Evolutionary conservation across 2,113 vertebrate genomes (phyloP).

Genomic region (Prolemur simus): DNA sequence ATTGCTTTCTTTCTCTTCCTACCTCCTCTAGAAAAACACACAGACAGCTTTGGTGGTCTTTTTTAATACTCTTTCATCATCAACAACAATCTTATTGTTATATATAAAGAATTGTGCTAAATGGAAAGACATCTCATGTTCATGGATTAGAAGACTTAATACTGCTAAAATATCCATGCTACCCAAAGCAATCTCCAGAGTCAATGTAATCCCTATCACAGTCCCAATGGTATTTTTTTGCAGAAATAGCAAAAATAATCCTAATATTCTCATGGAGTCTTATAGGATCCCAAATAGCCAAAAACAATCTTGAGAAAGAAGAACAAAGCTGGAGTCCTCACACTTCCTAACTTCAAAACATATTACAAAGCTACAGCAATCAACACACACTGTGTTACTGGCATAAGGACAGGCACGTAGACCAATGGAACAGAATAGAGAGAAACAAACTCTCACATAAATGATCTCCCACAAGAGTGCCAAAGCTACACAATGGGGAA

Average conservation of each 20-base stretch:
- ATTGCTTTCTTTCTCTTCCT: not conserved
- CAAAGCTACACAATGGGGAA: not conserved
- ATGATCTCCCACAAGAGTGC: not conserved
- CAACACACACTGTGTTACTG: not conserved
- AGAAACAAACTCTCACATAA: not conserved
- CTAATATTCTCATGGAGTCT: not conserved
- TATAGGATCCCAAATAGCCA: not conserved
- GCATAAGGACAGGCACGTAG: not conserved
- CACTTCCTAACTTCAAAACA: not conserved
- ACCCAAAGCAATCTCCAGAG: not conserved
- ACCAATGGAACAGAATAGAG: not conserved
- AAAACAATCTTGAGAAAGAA: not conserved
- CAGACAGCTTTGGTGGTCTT: not conserved
- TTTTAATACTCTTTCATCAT: not conserved
- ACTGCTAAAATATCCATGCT: not conserved
- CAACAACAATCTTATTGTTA: not conserved
- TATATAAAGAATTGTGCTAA: not conserved
- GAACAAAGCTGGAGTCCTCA: not conserved
- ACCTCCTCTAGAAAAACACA: not conserved
- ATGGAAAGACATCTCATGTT: not conserved
- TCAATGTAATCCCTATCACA: not conserved
- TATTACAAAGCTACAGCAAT: not conserved
- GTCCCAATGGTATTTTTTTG: not conserved
- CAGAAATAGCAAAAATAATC: not conserved
- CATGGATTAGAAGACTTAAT: not conserved